phyloP scores from a whole-genome alignment of 2,113 vertebrate species.

The Monopterus albus region DNA sequence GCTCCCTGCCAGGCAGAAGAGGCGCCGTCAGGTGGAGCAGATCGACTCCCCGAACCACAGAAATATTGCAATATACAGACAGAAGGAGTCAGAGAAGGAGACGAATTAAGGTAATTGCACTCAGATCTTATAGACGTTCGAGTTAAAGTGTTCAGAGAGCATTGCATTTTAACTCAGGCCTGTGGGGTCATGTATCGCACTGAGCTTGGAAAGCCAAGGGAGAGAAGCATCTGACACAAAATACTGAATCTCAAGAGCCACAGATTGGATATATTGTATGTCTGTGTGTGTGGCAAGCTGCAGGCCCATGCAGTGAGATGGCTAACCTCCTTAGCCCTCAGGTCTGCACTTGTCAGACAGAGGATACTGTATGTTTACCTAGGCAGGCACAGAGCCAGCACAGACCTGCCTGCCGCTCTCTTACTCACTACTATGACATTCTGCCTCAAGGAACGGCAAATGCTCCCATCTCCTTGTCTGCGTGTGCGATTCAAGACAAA shows the following conservation, averaged over 20 bases:
- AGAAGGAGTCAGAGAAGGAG: conserved; percentile 59
- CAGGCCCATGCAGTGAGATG: conserved; percentile 35
- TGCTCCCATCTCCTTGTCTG: conserved; percentile 60
- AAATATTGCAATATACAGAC: conserved; percentile 67
- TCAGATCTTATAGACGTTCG: conserved; percentile 63
- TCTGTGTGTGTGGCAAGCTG: conserved; percentile 30
- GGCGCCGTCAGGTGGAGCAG: conserved; percentile 80
- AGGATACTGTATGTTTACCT: conserved; percentile 79
- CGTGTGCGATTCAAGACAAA: conserved; percentile 51
- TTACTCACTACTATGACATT: conserved; percentile 79
- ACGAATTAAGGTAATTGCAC: conserved; percentile 66
- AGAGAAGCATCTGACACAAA: conserved; percentile 41
- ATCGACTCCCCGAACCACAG: conserved; percentile 77
- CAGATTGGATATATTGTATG: conserved; percentile 5
- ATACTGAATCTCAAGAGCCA: conserved; percentile 16
- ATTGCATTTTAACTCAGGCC: conserved; percentile 47
- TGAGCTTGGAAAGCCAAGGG: conserved; percentile 1
- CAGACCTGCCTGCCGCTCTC: conserved; percentile 71
- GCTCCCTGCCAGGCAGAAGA: conserved; percentile 77
- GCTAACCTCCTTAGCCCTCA: conserved; percentile 59
- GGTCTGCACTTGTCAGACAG: conserved; percentile 77
- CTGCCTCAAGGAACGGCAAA: conserved; percentile 72
- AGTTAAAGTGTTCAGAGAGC: conserved; percentile 50
- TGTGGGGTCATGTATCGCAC: conserved; percentile 32
- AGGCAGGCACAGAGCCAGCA: conserved; percentile 62